Conservation (phyloP, 2,888 invertebrate species). For the Bellardia bayeri region DNA sequence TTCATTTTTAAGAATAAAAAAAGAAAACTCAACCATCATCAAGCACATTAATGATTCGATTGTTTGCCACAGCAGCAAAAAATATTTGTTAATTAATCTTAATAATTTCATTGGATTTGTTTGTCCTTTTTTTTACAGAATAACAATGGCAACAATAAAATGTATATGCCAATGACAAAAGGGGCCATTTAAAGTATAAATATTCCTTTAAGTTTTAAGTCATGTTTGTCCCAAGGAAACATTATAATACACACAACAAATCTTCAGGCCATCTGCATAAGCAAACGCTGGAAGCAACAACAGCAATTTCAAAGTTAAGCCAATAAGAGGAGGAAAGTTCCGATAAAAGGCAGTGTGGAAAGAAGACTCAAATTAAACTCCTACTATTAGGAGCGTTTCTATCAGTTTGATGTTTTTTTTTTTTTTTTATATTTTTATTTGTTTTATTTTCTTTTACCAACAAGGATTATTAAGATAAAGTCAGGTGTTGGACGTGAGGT, state of each 20-base stretch:
- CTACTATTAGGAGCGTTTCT: neutral
- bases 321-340: neutral
- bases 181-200: neutral
- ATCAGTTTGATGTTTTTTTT: neutral
- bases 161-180: neutral
- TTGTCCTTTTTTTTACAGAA: neutral
- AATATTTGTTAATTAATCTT: neutral
- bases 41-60: too few species aligned
- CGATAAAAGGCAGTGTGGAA: too few species aligned
- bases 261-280: neutral
- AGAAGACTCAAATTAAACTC: too few species aligned
- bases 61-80: too few species aligned
- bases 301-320: neutral
- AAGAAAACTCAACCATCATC: too few species aligned
- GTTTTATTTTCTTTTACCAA: neutral
- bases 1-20: too few species aligned
- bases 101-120: neutral
- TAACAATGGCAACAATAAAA: neutral
- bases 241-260: neutral
- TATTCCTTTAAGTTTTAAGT: conserved; percentile 1
- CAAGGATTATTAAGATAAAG: neutral
- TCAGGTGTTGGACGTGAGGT: conserved; percentile 39
- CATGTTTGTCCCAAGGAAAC: neutral
- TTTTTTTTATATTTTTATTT: neutral
- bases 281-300: neutral